Percentiles rank a stretch among this genome's conserved stretches.
Evolutionary conservation across 1,140 invertebrate species (phyloP).

Genomic region (Drosophila pectinifera): DNA sequence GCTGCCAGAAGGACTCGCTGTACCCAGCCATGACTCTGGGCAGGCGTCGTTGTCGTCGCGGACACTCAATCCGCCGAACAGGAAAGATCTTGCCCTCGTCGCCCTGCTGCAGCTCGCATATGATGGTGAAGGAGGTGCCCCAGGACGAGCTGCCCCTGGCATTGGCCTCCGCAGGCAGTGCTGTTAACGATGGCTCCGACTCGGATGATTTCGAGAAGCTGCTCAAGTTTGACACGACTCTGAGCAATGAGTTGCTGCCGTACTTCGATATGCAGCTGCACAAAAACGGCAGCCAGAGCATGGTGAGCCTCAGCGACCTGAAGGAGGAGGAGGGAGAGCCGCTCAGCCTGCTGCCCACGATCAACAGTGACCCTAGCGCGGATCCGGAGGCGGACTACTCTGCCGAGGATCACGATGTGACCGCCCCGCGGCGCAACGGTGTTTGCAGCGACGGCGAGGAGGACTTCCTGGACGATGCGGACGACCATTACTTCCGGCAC

Average conservation of each 20-base stretch:
- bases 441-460: constrained; percentile 82
- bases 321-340: constrained; percentile 69
- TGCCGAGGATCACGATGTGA: constrained; percentile 31
- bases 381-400: constrained; percentile 72
- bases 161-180: background rate
- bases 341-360: constrained; percentile 70
- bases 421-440: constrained; percentile 56
- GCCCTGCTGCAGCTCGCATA: constrained; percentile 59
- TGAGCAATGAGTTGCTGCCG: constrained; percentile 79
- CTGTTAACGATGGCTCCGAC: constrained; percentile 68
- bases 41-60: constrained; percentile 82
- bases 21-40: constrained; percentile 85
- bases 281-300: constrained; percentile 76
- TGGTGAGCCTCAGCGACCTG: constrained; percentile 70
- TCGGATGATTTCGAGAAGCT: constrained; percentile 84
- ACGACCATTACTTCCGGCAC: constrained; percentile 81
- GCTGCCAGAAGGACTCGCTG: constrained; percentile 84
- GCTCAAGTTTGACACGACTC: constrained; percentile 77
- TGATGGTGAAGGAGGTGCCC: constrained; percentile 24
- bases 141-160: constrained; percentile 10
- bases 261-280: constrained; percentile 84
- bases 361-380: constrained; percentile 78
- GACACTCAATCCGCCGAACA: constrained; percentile 77
- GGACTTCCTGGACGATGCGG: constrained; percentile 71
- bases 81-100: constrained; percentile 65